Percentiles rank a stretch among this genome's conserved stretches.
phyloP scores from a whole-genome alignment of 2,888 invertebrate genomes.

The Xestia sexstrigata region DNA sequence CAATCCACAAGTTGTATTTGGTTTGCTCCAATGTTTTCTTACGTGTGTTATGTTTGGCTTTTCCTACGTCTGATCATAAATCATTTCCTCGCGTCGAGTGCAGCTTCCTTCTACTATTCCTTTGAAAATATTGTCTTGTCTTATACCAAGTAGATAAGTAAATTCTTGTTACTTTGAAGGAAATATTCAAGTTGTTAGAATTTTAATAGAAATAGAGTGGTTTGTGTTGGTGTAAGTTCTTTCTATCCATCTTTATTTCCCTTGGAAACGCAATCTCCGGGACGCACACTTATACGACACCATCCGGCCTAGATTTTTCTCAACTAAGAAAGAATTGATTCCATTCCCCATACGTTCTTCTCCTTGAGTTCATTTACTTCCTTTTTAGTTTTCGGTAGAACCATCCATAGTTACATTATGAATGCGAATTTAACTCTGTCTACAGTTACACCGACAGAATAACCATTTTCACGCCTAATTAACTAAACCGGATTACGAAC shows the following conservation, averaged over 20 bases:
- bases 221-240: not conserved
- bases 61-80: conserved; percentile 27
- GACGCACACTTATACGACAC: conserved; percentile 1
- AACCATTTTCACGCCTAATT: not conserved
- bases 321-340: not conserved
- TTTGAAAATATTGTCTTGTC: conserved; percentile 34
- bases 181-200: conserved; percentile 19
- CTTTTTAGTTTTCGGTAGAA: no score
- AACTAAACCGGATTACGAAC: not conserved
- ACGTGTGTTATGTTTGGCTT: conserved; percentile 28
- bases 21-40: conserved; percentile 30
- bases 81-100: conserved; percentile 37
- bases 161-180: conserved; percentile 10
- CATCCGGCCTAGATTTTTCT: not conserved
- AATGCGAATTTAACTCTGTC: not conserved
- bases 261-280: conserved; percentile 2
- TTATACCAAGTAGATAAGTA: not conserved
- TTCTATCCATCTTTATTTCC: not conserved
- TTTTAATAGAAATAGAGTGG: conserved; percentile 15
- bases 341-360: not conserved
- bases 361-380: not conserved
- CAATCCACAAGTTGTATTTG: conserved; percentile 35
- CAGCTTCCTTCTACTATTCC: conserved; percentile 25
- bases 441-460: not conserved
- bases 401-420: not conserved